Evolutionary conservation across 2,888 invertebrate genomes (phyloP).

Genomic region (Drosophila ustulata): DNA sequence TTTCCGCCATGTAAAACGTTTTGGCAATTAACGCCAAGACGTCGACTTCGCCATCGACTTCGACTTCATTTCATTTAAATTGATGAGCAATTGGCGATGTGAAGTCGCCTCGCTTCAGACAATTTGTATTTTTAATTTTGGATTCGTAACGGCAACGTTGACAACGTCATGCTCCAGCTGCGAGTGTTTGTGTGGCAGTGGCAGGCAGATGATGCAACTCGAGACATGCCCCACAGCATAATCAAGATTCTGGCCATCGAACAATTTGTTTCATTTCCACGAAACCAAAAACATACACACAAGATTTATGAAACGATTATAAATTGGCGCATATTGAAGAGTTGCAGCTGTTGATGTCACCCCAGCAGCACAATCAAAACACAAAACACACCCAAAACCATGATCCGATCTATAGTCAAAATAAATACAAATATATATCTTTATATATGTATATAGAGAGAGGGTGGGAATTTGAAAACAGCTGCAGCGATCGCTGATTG

Average conservation of each 20-base stretch:
- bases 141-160: slow-evolving; percentile 24
- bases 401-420: slow-evolving; percentile 38
- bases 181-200: slow-evolving; percentile 2
- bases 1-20: slow-evolving; percentile 32
- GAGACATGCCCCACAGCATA: slow-evolving; percentile 28
- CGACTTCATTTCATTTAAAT: slow-evolving; percentile 66
- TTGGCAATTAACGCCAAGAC: slow-evolving; percentile 51
- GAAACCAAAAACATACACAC: slow-evolving; percentile 29
- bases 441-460: no score
- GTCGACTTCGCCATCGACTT: neutral
- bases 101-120: slow-evolving; percentile 32
- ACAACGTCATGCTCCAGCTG: slow-evolving; percentile 60
- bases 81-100: slow-evolving; percentile 49
- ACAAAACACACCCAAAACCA: slow-evolving; percentile 4
- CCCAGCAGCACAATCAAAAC: slow-evolving; percentile 48
- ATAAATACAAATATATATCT: neutral
- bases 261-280: slow-evolving; percentile 14
- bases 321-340: slow-evolving; percentile 58
- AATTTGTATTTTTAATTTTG: slow-evolving; percentile 19
- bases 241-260: slow-evolving; percentile 26
- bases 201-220: slow-evolving; percentile 59
- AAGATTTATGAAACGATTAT: slow-evolving; percentile 49
- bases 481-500: slow-evolving; percentile 48
- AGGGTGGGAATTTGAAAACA: neutral
- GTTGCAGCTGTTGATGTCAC: slow-evolving; percentile 58